Percentiles rank a stretch among this genome's conserved stretches.
phyloP scores from a whole-genome alignment of 2,888 invertebrate species.

The Heliconius aoede region DNA sequence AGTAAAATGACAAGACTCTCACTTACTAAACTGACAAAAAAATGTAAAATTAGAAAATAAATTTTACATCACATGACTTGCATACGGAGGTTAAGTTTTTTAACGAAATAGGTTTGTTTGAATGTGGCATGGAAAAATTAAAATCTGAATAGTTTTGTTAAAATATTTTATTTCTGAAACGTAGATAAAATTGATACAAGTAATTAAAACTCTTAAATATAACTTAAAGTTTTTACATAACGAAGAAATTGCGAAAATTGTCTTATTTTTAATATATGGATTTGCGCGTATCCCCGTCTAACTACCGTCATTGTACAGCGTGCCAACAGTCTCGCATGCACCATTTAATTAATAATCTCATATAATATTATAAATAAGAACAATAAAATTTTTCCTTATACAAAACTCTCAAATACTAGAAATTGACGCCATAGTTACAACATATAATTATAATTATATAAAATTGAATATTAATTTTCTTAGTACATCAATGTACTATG shows the following conservation, averaged over 20 bases:
- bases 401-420: slow-evolving; percentile 72
- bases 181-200: slow-evolving; percentile 84
- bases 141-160: slow-evolving; percentile 68
- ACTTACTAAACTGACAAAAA: no score
- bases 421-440: slow-evolving; percentile 79
- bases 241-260: slow-evolving; percentile 80
- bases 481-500: slow-evolving; percentile 11
- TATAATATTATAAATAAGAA: slow-evolving; percentile 61
- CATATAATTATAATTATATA: slow-evolving; percentile 72
- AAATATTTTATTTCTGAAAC: slow-evolving; percentile 84
- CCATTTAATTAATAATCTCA: slow-evolving; percentile 62
- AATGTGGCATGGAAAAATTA: slow-evolving; percentile 33
- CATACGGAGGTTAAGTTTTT: not conserved
- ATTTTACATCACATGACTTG: not conserved
- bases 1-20: no score
- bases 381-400: slow-evolving; percentile 62
- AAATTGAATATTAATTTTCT: slow-evolving; percentile 59
- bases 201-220: slow-evolving; percentile 82
- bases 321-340: slow-evolving; percentile 71
- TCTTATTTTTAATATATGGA: slow-evolving; percentile 68
- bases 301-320: slow-evolving; percentile 65
- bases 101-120: not conserved
- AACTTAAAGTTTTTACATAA: slow-evolving; percentile 79
- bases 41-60: not conserved
- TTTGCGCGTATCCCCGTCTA: slow-evolving; percentile 64